Evolutionary conservation across 2,113 vertebrate species (phyloP).

Genomic region (Nematolebias whitei): DNA sequence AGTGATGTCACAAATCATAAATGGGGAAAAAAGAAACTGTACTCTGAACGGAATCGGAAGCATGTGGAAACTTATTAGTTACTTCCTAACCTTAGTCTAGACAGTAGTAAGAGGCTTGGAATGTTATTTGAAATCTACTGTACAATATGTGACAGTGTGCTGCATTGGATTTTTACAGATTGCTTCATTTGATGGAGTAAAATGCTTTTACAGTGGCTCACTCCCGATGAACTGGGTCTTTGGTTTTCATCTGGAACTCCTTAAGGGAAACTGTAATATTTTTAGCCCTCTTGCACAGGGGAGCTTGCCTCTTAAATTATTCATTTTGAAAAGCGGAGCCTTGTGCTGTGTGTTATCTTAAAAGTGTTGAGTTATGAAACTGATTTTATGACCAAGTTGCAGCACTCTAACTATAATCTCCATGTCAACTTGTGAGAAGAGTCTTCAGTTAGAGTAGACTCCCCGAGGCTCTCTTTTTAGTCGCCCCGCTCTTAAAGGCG

Average conservation of each 20-base stretch:
- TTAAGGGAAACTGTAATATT: slow-evolving; percentile 56
- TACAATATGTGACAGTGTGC: slow-evolving; percentile 19
- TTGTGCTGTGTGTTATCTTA: slow-evolving; percentile 61
- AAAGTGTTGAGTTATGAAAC: slow-evolving; percentile 62
- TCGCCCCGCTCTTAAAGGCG: slow-evolving; percentile 36
- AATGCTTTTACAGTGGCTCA: slow-evolving; percentile 35
- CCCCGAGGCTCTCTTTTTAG: slow-evolving; percentile 49
- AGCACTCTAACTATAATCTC: slow-evolving; percentile 51
- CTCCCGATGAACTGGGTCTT: slow-evolving; percentile 46
- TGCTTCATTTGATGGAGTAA: slow-evolving; percentile 36
- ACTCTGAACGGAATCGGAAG: neutral
- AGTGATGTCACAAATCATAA: slow-evolving; percentile 21
- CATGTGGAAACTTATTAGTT: slow-evolving; percentile 34
- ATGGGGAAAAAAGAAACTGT: slow-evolving; percentile 22
- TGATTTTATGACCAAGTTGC: slow-evolving; percentile 44
- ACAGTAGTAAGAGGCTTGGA: slow-evolving; percentile 41
- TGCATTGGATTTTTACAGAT: slow-evolving; percentile 35
- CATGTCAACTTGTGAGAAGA: slow-evolving; percentile 43
- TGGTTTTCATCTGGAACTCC: slow-evolving; percentile 59
- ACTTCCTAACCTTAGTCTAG: slow-evolving; percentile 65
- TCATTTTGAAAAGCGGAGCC: slow-evolving; percentile 51
- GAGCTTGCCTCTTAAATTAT: slow-evolving; percentile 58
- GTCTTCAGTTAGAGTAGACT: slow-evolving; percentile 37
- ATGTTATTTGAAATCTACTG: slow-evolving; percentile 49
- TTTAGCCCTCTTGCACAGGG: slow-evolving; percentile 47